Evolutionary conservation across 2,888 invertebrate species (phyloP), one percentile per base, ranked within the genome.

Genomic region (Lagria hirta): DNA sequence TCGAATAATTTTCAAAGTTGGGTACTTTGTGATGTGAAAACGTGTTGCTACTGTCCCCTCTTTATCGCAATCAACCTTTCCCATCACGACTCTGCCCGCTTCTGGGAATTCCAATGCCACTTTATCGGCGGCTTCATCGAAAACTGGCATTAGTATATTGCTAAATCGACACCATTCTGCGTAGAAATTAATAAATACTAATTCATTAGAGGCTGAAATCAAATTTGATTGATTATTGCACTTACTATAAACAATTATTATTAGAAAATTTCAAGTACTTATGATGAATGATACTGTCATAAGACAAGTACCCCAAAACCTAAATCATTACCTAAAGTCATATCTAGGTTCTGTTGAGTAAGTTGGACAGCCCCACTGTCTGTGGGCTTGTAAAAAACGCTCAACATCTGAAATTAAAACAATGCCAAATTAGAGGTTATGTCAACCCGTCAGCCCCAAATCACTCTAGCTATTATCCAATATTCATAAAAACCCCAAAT

Each of bases 91-190:
- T 70, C 82, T 85, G 6, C 93, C 92, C 8, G 81, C 70, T 45
- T 87, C 83, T 33, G 91, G 88, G 62, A 88, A 90, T 52, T 83
- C 84, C 62, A 81, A 80, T 17, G 78, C 72, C 50, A 97, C 82
- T 74, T 88, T 90, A 57, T 88, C 88, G 5, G 96, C 88, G 22
- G 97, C 92, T 71, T 97, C 95, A 70, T 95, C 92, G 73, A 95
- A 99, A 63, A 97, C 86, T 6, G 99, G 99, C 71, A 90, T 88
- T 66, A 99, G 76, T 75, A 95, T 83, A 71, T 93, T 97, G 76
- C 98, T 98, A 77, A 98, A 99, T 64, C 92, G 85, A 75, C 99
- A 99, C 99, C 99, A 99, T 69, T 99, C 97, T 16, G 99, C 99
- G 75, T 98, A 99, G 74, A 99, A 99, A 76, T 99, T 99, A 49